Conservation (phyloP, 2,888 invertebrate genomes). For the Drosophila macrothrix region DNA sequence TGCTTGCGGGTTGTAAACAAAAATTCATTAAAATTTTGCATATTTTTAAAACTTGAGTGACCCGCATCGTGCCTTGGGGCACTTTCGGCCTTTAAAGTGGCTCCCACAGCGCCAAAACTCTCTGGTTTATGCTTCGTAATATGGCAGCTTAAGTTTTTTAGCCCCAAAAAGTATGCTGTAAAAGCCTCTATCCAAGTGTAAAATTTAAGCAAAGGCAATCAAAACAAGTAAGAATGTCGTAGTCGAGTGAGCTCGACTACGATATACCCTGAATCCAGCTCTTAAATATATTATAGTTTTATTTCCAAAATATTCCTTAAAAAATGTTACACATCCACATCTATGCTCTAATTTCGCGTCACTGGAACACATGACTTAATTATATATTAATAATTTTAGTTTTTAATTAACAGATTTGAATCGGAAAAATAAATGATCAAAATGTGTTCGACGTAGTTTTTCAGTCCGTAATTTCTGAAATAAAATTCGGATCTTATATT, state of each 20-base stretch:
- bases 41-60: constrained; percentile 78
- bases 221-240: constrained; percentile 2
- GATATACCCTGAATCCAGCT: neutral
- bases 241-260: neutral
- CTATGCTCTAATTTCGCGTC: no score
- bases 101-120: constrained; percentile 41
- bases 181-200: constrained; percentile 66
- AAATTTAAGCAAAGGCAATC: constrained; percentile 61
- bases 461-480: neutral
- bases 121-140: constrained; percentile 75
- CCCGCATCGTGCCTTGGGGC: constrained; percentile 69
- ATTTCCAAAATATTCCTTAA: neutral
- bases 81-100: constrained; percentile 48
- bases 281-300: neutral
- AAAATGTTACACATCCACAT: neutral
- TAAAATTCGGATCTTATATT: neutral
- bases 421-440: neutral
- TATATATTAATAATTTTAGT: neutral
- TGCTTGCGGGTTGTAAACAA: constrained; percentile 52
- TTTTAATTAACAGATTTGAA: neutral
- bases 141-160: constrained; percentile 75
- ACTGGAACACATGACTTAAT: neutral
- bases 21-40: constrained; percentile 81
- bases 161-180: constrained; percentile 52
- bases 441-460: neutral